Evolutionary conservation across 2,797 vertebrate species (phyloP).

Genomic region (Sternotherus odoratus): DNA sequence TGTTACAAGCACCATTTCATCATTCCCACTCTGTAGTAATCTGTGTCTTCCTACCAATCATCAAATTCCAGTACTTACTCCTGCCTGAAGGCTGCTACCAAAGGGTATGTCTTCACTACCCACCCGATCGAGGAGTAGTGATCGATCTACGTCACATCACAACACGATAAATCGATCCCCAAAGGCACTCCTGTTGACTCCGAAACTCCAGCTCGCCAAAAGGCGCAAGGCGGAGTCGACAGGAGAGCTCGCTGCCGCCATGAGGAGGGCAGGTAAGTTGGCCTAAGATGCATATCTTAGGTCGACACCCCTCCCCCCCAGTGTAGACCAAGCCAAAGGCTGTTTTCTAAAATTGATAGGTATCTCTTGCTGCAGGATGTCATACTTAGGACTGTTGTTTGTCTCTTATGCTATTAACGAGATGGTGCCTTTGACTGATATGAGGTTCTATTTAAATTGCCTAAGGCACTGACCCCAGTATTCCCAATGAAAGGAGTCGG

Average conservation of each 20-base stretch:
- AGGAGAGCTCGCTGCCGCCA: too few relatives aligned
- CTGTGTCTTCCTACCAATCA: neutral
- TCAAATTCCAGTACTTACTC: neutral
- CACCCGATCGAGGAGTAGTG: too few relatives aligned
- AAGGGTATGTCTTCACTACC: neutral
- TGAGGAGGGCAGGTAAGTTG: too few relatives aligned
- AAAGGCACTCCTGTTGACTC: too few relatives aligned
- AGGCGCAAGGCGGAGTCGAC: too few relatives aligned
- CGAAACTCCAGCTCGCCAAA: too few relatives aligned
- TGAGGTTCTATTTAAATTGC: too few relatives aligned
- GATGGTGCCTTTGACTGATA: neutral
- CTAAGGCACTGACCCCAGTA: neutral
- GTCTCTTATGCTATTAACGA: neutral
- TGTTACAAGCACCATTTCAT: neutral
- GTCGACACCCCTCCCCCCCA: too few relatives aligned
- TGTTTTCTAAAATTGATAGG: neutral
- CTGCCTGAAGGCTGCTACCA: neutral
- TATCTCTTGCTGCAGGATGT: neutral
- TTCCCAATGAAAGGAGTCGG: neutral
- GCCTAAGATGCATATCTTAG: too few relatives aligned
- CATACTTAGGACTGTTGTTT: neutral
- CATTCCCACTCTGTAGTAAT: neutral
- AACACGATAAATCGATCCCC: too few relatives aligned
- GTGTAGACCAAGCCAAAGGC: neutral
- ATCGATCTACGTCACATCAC: too few relatives aligned